Conservation (phyloP, 2,113 vertebrate genomes). For the Mohoua ochrocephala region DNA sequence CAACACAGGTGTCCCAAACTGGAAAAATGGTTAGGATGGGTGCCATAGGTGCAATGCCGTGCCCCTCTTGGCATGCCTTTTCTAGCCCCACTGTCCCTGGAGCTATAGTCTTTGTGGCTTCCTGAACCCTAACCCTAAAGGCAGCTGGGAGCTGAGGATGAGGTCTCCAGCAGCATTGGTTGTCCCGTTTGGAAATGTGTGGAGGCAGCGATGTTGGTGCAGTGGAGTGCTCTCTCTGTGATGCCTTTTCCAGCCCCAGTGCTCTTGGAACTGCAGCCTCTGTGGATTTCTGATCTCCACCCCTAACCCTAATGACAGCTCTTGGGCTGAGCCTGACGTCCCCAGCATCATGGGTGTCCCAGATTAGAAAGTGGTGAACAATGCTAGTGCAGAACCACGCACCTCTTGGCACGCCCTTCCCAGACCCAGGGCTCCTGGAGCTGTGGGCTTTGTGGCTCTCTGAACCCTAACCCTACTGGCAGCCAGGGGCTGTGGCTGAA, state of each 20-base stretch:
- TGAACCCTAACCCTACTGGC: background rate
- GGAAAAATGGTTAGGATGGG: background rate
- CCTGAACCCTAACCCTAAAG: background rate
- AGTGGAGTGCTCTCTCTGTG: background rate
- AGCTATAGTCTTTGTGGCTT: too few species aligned
- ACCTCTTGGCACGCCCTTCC: background rate
- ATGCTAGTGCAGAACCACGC: rapidly evolving
- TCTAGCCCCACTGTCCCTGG: background rate
- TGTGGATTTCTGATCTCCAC: background rate
- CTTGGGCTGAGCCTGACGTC: background rate
- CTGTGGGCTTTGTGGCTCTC: background rate
- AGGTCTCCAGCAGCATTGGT: background rate
- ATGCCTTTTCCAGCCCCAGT: background rate
- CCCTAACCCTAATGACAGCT: background rate
- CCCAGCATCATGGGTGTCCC: background rate
- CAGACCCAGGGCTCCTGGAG: background rate
- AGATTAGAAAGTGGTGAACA: background rate
- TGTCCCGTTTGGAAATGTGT: background rate
- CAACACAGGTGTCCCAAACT: rapidly evolving
- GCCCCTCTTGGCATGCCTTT: background rate
- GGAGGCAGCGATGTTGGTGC: background rate
- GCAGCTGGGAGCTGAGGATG: background rate
- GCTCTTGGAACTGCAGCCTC: background rate
- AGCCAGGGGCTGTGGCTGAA: background rate
- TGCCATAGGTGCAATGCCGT: rapidly evolving